Evolutionary conservation across 2,888 invertebrate species (phyloP).

Genomic region (Cecidostiba fungosa): DNA sequence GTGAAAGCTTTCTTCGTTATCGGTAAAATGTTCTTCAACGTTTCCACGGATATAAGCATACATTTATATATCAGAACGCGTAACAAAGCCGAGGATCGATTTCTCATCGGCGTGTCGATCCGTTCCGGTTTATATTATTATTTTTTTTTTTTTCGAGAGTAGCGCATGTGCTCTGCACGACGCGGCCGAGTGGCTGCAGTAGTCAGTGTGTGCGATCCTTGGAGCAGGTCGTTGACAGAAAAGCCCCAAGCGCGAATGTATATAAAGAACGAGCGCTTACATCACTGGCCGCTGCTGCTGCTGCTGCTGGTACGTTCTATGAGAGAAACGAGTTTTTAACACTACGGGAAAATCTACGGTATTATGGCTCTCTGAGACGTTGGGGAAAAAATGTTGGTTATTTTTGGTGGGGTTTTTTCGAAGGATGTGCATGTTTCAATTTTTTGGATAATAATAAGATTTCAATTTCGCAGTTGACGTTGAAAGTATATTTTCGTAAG

Average conservation of each 20-base stretch:
- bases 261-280: conserved; percentile 26
- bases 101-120: background rate
- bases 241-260: background rate
- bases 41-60: background rate
- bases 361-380: too few species aligned
- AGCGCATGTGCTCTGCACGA: conserved; percentile 22
- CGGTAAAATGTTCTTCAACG: background rate
- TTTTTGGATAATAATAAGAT: too few species aligned
- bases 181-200: background rate
- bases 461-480: too few species aligned
- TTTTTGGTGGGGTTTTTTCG: too few species aligned
- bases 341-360: too few species aligned
- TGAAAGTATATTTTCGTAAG: too few species aligned
- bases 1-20: too few species aligned
- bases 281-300: conserved; percentile 7
- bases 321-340: too few species aligned
- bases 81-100: background rate
- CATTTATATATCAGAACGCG: too few species aligned
- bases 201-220: conserved; percentile 41
- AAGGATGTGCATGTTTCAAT: too few species aligned
- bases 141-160: background rate
- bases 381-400: too few species aligned
- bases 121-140: background rate
- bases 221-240: conserved; percentile 61
- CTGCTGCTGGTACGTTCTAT: too few species aligned